phyloP scores from a whole-genome alignment of 2,888 invertebrate genomes.

The Phalangium opilio region DNA sequence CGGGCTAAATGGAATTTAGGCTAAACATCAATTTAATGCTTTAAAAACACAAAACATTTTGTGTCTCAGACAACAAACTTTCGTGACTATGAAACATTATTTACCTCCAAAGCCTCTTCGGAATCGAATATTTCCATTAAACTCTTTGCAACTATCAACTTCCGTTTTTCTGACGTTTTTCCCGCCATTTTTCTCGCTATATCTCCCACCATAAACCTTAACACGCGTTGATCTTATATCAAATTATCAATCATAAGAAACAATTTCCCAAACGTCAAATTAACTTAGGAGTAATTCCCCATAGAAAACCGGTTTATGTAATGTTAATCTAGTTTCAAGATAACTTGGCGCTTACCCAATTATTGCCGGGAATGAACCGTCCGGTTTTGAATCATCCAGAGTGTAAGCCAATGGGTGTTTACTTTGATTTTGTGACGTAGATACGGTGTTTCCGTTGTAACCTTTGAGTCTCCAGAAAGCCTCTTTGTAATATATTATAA shows the following conservation, averaged over 20 bases:
- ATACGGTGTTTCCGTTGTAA: constrained; percentile 6
- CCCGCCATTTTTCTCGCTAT: constrained; percentile 21
- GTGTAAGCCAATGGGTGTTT: constrained; percentile 23
- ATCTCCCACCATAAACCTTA: constrained; percentile 26
- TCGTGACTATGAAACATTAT: background rate
- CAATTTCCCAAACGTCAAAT: too few species aligned
- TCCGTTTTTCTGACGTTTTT: constrained; percentile 24
- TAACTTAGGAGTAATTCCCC: too few species aligned
- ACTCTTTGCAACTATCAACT: constrained; percentile 21
- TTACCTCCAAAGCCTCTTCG: constrained; percentile 25
- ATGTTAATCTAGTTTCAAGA: too few species aligned
- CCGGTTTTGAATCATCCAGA: constrained; percentile 29
- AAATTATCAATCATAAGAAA: too few species aligned
- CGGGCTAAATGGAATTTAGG: too few species aligned
- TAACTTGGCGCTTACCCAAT: constrained; percentile 24
- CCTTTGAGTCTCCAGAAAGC: constrained; percentile 34
- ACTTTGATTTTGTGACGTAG: constrained; percentile 17
- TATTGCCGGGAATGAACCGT: constrained; percentile 27
- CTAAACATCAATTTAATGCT: too few species aligned
- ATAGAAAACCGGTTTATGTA: too few species aligned
- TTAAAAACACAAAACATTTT: too few species aligned
- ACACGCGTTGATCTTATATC: too few species aligned
- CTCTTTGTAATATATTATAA: constrained; percentile 31
- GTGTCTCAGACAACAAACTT: background rate
- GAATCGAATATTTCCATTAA: constrained; percentile 25